Conservation (phyloP, 2,797 vertebrate genomes). For the Pangasius sanitwongsei region DNA sequence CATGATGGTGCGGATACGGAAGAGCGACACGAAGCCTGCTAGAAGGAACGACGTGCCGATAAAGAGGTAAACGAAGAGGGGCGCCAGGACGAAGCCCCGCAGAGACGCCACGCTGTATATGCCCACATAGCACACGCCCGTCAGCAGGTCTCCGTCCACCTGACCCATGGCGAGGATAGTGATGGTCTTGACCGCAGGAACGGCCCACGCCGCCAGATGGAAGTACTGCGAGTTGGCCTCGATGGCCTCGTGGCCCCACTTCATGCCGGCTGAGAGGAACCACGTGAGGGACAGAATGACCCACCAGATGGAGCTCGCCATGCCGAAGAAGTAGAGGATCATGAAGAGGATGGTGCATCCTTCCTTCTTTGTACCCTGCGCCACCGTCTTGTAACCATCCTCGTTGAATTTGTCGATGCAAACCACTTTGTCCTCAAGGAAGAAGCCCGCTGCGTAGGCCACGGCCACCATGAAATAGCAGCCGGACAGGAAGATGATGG, state of each 20-base stretch:
- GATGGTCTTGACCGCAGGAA: slow-evolving; percentile 96
- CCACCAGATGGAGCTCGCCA: slow-evolving; percentile 93
- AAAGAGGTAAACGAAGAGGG: slow-evolving; percentile 96
- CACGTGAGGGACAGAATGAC: slow-evolving; percentile 92
- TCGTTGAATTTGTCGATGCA: slow-evolving; percentile 92
- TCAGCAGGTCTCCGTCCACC: slow-evolving; percentile 94
- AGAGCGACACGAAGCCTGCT: slow-evolving; percentile 95
- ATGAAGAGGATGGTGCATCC: slow-evolving; percentile 99
- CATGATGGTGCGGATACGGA: slow-evolving; percentile 98
- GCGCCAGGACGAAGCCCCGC: slow-evolving; percentile 92
- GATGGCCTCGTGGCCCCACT: slow-evolving; percentile 98
- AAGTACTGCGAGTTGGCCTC: slow-evolving; percentile 98
- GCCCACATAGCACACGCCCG: slow-evolving; percentile 95
- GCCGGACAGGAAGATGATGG: slow-evolving; percentile 96
- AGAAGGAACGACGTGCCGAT: slow-evolving; percentile 99
- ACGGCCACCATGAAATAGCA: slow-evolving; percentile 98
- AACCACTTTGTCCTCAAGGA: slow-evolving; percentile 92
- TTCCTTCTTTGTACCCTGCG: slow-evolving; percentile 97
- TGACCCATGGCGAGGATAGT: slow-evolving; percentile 96
- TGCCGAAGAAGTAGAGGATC: slow-evolving; percentile 91
- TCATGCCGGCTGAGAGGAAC: slow-evolving; percentile 98
- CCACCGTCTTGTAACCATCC: slow-evolving; percentile 91
- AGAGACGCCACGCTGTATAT: slow-evolving; percentile 92
- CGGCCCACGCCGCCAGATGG: slow-evolving; percentile 96
- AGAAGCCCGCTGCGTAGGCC: slow-evolving; percentile 90